Percentiles rank a stretch among this genome's conserved stretches.
Conservation (phyloP, 2,113 vertebrate species). For the Hippocampus comes region DNA sequence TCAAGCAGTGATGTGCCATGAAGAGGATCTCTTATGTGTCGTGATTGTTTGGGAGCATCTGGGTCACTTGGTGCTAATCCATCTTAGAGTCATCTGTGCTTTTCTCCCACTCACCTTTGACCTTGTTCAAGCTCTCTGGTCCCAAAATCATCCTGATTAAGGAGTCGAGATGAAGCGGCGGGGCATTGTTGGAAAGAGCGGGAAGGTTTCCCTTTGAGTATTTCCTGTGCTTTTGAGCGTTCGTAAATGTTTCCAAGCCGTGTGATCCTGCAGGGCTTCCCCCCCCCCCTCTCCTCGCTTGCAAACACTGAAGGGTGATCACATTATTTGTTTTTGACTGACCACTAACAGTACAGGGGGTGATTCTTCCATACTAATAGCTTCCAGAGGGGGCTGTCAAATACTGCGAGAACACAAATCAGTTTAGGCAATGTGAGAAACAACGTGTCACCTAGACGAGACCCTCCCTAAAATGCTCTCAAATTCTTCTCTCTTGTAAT, state of each 20-base stretch:
- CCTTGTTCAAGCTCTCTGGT: slow-evolving; percentile 64
- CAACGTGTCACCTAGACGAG: slow-evolving; percentile 12
- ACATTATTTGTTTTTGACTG: slow-evolving; percentile 58
- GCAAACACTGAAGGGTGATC: slow-evolving; percentile 49
- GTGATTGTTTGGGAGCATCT: slow-evolving; percentile 60
- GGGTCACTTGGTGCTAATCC: slow-evolving; percentile 69
- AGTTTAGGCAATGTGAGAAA: slow-evolving; percentile 19
- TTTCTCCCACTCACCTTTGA: slow-evolving; percentile 65
- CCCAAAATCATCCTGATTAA: slow-evolving; percentile 44
- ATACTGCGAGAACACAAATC: slow-evolving; percentile 41
- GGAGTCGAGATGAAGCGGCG: slow-evolving; percentile 17
- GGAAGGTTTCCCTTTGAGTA: slow-evolving; percentile 46
- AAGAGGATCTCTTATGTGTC: slow-evolving; percentile 55
- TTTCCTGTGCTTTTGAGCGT: slow-evolving; percentile 59
- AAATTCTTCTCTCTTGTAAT: slow-evolving; percentile 16
- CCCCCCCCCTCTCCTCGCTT: background rate
- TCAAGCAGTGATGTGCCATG: slow-evolving; percentile 16
- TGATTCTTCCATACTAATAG: slow-evolving; percentile 48
- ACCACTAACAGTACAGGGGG: slow-evolving; percentile 44
- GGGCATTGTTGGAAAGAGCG: slow-evolving; percentile 1
- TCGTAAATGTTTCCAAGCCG: slow-evolving; percentile 66
- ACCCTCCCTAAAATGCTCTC: slow-evolving; percentile 14
- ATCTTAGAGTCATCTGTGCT: slow-evolving; percentile 68
- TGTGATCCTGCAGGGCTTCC: slow-evolving; percentile 38
- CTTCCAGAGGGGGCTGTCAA: slow-evolving; percentile 45